Evolutionary conservation across 2,888 invertebrate genomes (phyloP), one percentile per base, ranked within the genome.

Genomic region (Nomada goodeniana): DNA sequence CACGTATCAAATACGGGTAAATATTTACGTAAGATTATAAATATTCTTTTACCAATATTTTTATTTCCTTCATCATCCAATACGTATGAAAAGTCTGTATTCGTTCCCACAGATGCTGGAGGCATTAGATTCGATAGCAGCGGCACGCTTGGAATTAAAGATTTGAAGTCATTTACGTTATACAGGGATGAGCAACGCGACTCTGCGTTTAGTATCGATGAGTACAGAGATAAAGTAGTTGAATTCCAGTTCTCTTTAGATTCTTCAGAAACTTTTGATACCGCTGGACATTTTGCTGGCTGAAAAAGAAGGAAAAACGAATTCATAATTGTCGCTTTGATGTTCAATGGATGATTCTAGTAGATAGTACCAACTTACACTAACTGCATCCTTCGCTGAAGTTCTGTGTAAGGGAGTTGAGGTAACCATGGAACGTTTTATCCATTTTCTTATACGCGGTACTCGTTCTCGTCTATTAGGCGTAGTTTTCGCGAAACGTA

Each of bases 31-130:
- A 50, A 55, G 7, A 36, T 13, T 57, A 20, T 57, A 76, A 47
- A 70, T 53, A 18, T 50, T 29, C 5, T 55, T 55, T 0, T 87
- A 93, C 93, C 94, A 80, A 92, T 93, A 88, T 91, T 93, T 84
- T 94, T 94, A 47, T 94, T 92, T 90, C 94, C 94, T 89, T 95
- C 95, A 83, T 95, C 95, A 83, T 95, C 94, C 55, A 95, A 88
- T 83, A 95, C 92, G 85, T 94, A 95, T 7, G 94, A 94, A 72
- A 95, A 94, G 83, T 95, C 95, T 76, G 94, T 93, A 70, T 91
- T 90, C 9, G 87, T 78, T 75, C 85, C 76, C 80, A 91, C 86
- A 44, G 91, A 86, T 83, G 90, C 83, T 71, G 92, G 88, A 63
- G 93, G 91, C 90, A 93, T 91, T 76, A 92, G 85, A 86, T 92